Conservation (phyloP, 2,113 vertebrate genomes). For the Dasyprocta punctata region DNA sequence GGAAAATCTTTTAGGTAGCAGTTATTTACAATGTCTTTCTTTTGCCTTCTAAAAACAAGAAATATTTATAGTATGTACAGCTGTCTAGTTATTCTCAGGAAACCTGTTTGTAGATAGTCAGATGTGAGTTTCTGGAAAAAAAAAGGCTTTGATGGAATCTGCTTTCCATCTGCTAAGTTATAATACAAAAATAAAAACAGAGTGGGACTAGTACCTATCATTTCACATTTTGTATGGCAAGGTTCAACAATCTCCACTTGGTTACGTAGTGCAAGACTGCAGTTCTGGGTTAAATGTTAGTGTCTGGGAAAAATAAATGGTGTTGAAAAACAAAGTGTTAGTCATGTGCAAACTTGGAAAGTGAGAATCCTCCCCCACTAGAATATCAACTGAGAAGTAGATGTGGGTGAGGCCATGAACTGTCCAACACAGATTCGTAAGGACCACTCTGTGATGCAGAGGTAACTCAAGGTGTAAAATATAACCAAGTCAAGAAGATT, state of each 20-base stretch:
- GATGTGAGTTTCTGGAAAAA: neutral
- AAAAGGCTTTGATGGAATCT: neutral
- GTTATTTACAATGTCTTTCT: neutral
- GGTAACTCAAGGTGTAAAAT: neutral
- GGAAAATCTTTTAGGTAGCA: neutral
- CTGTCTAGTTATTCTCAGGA: neutral
- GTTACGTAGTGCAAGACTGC: neutral
- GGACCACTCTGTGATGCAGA: neutral
- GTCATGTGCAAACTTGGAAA: neutral
- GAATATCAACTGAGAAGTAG: neutral
- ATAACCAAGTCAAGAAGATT: neutral
- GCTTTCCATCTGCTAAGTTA: neutral
- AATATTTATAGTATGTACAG: neutral
- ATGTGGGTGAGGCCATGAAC: neutral
- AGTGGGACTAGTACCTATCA: neutral
- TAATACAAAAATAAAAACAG: constrained; percentile 8
- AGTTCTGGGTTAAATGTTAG: neutral
- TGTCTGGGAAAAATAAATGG: neutral
- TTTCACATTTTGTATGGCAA: neutral
- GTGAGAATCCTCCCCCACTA: neutral
- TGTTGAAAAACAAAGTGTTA: neutral
- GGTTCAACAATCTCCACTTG: neutral
- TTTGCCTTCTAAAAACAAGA: neutral
- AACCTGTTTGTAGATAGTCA: neutral
- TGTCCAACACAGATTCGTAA: neutral